Base-by-base conservation (phyloP, 2,797 vertebrate genomes). In the Rhyacichthys aspro region DNA sequence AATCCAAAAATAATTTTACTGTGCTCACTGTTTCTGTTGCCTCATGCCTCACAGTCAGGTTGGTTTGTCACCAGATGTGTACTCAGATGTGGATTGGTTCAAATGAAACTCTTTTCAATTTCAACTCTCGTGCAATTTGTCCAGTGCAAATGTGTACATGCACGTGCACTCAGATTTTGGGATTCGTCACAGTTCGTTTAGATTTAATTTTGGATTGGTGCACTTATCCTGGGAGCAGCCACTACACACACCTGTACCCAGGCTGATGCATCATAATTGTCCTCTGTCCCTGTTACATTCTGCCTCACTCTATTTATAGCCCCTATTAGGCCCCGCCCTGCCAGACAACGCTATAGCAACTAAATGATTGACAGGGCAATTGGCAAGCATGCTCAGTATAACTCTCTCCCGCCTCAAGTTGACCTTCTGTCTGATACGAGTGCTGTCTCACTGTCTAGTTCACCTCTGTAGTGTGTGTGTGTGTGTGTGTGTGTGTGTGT, bases 261-360 rank as follows among this genome's bases (percentile, higher is more conserved):
- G 12, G 46, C 71, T 76, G 67, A 70, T 70, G 65, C 48, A 57
- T 78, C 66, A 58, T 79, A 75, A 78, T 83, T 82, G 79, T 84
- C 70, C 81, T 72, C 72, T 78, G 66, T 85, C 71, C 72, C 73
- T 55, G 59, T 69, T 59, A 63, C 55, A 67, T 76, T 69, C 58
- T 64, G 62, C 63, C 60, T n/a, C 23, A 44, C 33, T 82, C 78
- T 89, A 90, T 89, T 86, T 87, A 86, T 89, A 91, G 84, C 77
- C 70, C 14, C 7, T 63, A 74, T 67, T 56, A 55, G 61, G 55
- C 73, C 42, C 64, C 59, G 11, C 78, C 84, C 66, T 28, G n/a
- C 52, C 63, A 68, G 70, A 67, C 67, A 37, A 39, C 10, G 36
- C 71, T 70, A 65, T 72, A 55, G 78, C 61, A 76, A 82, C 86